Base-by-base conservation (phyloP, 2,113 vertebrate species). In the Stictonetta naevosa region DNA sequence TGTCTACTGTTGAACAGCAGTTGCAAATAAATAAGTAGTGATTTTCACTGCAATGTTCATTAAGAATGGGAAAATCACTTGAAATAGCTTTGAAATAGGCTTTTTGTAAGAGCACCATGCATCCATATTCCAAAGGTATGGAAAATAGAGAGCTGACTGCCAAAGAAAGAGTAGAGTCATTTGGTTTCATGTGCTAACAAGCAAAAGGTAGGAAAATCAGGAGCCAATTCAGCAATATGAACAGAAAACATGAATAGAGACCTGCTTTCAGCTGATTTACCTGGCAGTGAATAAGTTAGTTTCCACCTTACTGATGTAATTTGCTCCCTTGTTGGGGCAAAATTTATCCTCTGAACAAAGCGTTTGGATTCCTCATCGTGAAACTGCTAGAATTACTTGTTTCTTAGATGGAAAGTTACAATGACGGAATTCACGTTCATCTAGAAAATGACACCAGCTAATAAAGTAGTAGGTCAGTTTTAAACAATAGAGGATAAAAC, bases 141-240 rank as follows among this genome's bases (percentile, higher is more conserved):
- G 68, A 55, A 92, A 83, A 75, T 2, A 1, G 7, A 22, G 79
- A 83, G 64, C 69, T 95, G 88, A 86, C 33, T 52, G 36, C 36
- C 55, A 85, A 84, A 79, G 42, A 48, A 77, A 44, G 44, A 42
- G 34, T 40, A 55, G 18, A 60, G 22, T 66, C 63, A 44, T 38
- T 86, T 80, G 56, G 79, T n/a, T 86, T 80, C 74, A 74, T 6
- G 8, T 14, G 10, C 52, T 83, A 59, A 50, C 2, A 0, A 95
- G n/a, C 46, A 62, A 92, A 93, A 89, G 38, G 73, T 60, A 91
- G 73, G 72, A 91, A 84, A 92, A 84, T 53, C 34, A 68, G 26
- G 5, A 92, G 53, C 58, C 33, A 89, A 36, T 46, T 18, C 40
- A 66, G 68, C 69, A 76, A 58, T 10, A 68, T 2, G 8, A 82